Evolutionary conservation across 2,113 vertebrate genomes (phyloP).

Genomic region (Ammodytes marinus): DNA sequence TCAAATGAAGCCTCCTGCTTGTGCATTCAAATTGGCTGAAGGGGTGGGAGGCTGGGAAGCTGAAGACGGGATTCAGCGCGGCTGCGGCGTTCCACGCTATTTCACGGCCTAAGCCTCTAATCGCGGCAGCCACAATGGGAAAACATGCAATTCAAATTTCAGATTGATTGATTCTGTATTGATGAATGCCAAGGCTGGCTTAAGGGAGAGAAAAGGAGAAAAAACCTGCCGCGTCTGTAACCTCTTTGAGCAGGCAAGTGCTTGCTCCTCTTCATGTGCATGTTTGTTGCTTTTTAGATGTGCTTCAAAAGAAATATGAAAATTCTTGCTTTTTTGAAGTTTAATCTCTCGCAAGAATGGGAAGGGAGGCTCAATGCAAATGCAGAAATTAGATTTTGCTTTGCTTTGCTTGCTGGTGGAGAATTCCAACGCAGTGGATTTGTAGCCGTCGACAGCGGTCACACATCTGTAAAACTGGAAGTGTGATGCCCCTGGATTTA

Average conservation of each 20-base stretch:
- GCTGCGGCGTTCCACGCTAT: conserved; percentile 45
- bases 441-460: conserved; percentile 1
- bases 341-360: conserved; percentile 59
- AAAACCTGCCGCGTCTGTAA: conserved; percentile 18
- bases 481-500: too few species aligned
- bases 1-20: conserved; percentile 70
- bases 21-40: conserved; percentile 68
- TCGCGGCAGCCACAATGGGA: conserved; percentile 67
- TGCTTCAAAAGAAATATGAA: conserved; percentile 66
- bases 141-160: conserved; percentile 74
- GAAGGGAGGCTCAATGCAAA: conserved; percentile 70
- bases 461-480: too few species aligned
- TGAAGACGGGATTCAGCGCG: conserved; percentile 46
- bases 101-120: conserved; percentile 78
- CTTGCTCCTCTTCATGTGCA: conserved; percentile 36
- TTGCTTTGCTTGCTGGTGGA: conserved; percentile 34
- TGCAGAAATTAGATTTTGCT: conserved; percentile 51
- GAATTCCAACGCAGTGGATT: conserved; percentile 20
- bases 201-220: conserved; percentile 15
- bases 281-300: conserved; percentile 65
- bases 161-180: conserved; percentile 78
- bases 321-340: conserved; percentile 63
- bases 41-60: conserved; percentile 64
- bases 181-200: conserved; percentile 65
- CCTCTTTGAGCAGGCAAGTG: conserved; percentile 43